Evolutionary conservation across 2,888 invertebrate genomes (phyloP), one percentile per base, ranked within the genome.

Genomic region (Dysmachus trigonus): DNA sequence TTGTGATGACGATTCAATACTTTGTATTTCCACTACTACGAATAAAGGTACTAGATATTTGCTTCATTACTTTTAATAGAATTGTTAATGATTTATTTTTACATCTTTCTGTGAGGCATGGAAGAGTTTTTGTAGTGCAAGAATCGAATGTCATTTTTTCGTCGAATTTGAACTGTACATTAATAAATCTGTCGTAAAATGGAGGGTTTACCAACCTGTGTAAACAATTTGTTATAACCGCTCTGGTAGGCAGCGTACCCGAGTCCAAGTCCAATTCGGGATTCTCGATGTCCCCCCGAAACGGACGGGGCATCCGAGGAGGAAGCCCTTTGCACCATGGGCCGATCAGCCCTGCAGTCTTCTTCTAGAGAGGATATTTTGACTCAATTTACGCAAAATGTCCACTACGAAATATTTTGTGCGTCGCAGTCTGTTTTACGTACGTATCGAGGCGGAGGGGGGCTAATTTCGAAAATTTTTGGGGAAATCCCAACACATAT

Each of bases 351-450:
- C 92, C 92, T 89, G 88, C 90, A 92, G 88, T 92, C 92, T 90
- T 92, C 92, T 90, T 92, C 92, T 90, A 92, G 90, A 88, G 91
- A 92, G 90, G 92, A 92, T 92, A 92, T 92, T 91, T 92, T 92
- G 92, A 90, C 88, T 85, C 87, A 88, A 88, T 90, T 89, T 89
- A 88, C 88, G 87, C 74, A 87, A 89, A 85, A 33, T 27, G 22
- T 38, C n/a, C 38, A 35, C 73, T 74, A 85, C 51, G 72, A 85
- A 85, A 51, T 51, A 47, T 74, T n/a, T 33, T 22, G 2, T 74
- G 73, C 33, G 51, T 31, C 30, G 53, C 72, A 41, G 30, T 79
- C 33, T 35, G 33, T 33, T 15, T 62, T 62, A 81, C 18, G 31
- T 62, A 81, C 18, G 31, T 33, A 30, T 18, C 15, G 0, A 8